Evolutionary conservation across 2,113 vertebrate species (phyloP).

Genomic region (Ramphastos sulfuratus): DNA sequence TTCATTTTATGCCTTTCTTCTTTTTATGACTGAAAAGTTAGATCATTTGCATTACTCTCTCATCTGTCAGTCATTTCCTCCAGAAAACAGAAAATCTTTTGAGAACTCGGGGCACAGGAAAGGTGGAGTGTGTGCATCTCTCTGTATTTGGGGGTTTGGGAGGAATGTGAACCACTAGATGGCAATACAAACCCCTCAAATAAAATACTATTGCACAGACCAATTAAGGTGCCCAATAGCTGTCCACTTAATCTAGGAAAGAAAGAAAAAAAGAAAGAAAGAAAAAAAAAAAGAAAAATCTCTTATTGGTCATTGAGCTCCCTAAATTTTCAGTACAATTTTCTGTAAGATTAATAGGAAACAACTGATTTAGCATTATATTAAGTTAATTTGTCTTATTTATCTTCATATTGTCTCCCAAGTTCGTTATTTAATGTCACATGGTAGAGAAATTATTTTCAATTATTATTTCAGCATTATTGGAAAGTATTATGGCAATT

Average conservation of each 20-base stretch:
- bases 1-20: not conserved
- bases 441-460: not conserved
- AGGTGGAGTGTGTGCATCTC: too few species aligned
- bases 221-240: accelerated
- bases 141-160: too few species aligned
- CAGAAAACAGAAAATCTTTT: accelerated
- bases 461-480: not conserved
- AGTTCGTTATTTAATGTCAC: not conserved
- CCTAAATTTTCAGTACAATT: not conserved
- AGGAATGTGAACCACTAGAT: conserved; percentile 69
- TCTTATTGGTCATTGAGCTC: not conserved
- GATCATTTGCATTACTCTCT: not conserved
- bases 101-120: not conserved
- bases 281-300: not conserved
- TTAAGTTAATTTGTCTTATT: not conserved
- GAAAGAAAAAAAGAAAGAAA: not conserved
- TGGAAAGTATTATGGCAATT: not conserved
- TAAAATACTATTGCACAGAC: not conserved
- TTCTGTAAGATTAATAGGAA: not conserved
- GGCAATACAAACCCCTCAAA: conserved; percentile 75
- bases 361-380: not conserved
- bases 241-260: not conserved
- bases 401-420: not conserved
- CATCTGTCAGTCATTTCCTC: not conserved
- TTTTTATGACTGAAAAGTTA: not conserved